phyloP scores from a whole-genome alignment of 2,113 vertebrate species.

The Ammodytes dubius region DNA sequence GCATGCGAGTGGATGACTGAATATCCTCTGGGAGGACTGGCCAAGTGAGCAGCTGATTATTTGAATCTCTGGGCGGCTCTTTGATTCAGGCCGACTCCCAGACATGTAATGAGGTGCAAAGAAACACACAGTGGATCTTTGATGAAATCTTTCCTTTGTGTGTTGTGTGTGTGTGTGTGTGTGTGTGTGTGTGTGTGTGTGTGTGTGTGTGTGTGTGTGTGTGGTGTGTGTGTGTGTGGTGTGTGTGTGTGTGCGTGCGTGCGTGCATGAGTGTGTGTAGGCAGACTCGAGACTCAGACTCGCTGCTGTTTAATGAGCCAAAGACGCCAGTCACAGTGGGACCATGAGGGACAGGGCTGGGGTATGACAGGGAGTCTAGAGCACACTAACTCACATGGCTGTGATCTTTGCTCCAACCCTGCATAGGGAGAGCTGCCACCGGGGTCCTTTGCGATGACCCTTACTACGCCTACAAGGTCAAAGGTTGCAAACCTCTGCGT shows the following conservation, averaged over 20 bases:
- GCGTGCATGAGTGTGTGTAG: not conserved
- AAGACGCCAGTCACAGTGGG: slow-evolving; percentile 75
- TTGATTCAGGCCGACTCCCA: not conserved
- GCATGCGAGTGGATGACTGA: not conserved
- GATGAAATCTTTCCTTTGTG: slow-evolving; percentile 57
- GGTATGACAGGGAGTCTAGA: slow-evolving; percentile 17
- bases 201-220: slow-evolving; percentile 1
- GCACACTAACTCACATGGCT: slow-evolving; percentile 2
- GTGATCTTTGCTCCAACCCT: slow-evolving; percentile 61
- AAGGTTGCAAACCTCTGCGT: slow-evolving; percentile 65
- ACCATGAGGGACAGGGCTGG: slow-evolving; percentile 29
- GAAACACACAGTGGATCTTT: slow-evolving; percentile 28
- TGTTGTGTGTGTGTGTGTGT: not conserved
- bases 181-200: not conserved
- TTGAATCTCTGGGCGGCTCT: not conserved
- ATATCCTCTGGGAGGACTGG: slow-evolving; percentile 8
- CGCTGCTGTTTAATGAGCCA: slow-evolving; percentile 77
- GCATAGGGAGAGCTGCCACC: slow-evolving; percentile 38
- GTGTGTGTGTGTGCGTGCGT: not conserved
- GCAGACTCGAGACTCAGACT: slow-evolving; percentile 57
- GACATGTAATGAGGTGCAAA: slow-evolving; percentile 11
- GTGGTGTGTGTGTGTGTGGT: not conserved
- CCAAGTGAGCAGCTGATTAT: slow-evolving; percentile 12
- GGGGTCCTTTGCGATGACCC: slow-evolving; percentile 62
- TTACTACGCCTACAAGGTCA: slow-evolving; percentile 64